Evolutionary conservation across 2,113 vertebrate species (phyloP).

Genomic region (Phylloscopus trochilus): DNA sequence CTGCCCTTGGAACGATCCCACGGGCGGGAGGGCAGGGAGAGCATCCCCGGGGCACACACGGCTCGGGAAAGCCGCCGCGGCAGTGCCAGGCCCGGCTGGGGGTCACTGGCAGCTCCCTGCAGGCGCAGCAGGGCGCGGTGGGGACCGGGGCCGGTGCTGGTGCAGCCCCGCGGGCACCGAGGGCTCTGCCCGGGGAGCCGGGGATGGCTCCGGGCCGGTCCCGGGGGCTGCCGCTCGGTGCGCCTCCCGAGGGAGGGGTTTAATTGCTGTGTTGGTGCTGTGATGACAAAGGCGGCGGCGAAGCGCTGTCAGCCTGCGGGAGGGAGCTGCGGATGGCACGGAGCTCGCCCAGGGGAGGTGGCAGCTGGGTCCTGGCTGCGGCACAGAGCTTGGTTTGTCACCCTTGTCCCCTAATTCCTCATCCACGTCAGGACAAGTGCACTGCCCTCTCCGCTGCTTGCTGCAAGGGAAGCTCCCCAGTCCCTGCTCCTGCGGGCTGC

Average conservation of each 20-base stretch:
- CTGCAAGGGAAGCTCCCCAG: not conserved
- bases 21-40: not conserved
- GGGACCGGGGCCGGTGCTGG: not conserved
- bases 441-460: accelerated
- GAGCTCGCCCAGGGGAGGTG: not conserved
- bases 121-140: accelerated
- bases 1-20: not conserved
- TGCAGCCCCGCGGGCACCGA: accelerated
- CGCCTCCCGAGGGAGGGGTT: not conserved
- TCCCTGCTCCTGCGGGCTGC: not conserved
- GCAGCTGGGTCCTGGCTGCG: not conserved
- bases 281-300: not conserved
- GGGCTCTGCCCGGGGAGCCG: accelerated
- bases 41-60: accelerated
- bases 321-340: not conserved
- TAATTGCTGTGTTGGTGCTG: not conserved
- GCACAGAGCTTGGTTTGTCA: not conserved
- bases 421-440: accelerated
- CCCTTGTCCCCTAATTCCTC: not conserved
- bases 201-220: not conserved
- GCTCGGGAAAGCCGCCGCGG: not conserved
- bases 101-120: not conserved
- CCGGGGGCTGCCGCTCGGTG: accelerated
- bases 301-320: not conserved
- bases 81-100: accelerated